Percentiles rank a stretch among this genome's conserved stretches.
Evolutionary conservation across 2,113 vertebrate species (phyloP).

Genomic region (Sebastes schlegelii): DNA sequence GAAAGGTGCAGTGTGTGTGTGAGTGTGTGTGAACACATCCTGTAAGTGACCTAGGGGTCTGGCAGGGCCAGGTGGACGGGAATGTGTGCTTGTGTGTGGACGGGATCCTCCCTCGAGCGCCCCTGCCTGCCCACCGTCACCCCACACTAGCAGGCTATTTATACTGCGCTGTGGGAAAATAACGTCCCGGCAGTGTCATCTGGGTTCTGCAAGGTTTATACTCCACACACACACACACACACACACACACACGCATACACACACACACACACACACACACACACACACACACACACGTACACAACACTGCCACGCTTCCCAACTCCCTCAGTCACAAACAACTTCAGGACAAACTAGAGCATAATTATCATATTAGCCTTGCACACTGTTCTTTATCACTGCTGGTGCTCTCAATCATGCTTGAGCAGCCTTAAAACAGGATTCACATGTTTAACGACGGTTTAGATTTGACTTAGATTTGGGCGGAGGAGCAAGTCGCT

Average conservation of each 20-base stretch:
- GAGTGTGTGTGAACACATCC: slow-evolving; percentile 44
- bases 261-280: slow-evolving; percentile 4
- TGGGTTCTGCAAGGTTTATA: slow-evolving; percentile 66
- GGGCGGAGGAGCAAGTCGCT: not conserved
- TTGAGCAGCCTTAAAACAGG: not conserved
- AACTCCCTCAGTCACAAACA: slow-evolving; percentile 42
- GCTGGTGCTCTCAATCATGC: not conserved
- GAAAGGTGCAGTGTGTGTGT: slow-evolving; percentile 51
- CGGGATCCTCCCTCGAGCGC: slow-evolving; percentile 75
- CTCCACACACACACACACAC: slow-evolving; percentile 35
- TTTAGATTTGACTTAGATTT: not conserved
- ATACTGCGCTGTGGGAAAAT: slow-evolving; percentile 85
- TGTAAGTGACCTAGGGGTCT: slow-evolving; percentile 79
- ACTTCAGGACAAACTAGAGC: slow-evolving; percentile 19
- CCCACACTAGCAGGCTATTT: slow-evolving; percentile 82
- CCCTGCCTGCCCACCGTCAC: slow-evolving; percentile 73
- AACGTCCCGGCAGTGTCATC: slow-evolving; percentile 58
- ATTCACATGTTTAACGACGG: not conserved
- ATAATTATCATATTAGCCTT: not conserved
- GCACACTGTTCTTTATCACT: not conserved
- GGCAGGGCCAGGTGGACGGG: slow-evolving; percentile 81
- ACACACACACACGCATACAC: slow-evolving; percentile 6
- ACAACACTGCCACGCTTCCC: slow-evolving; percentile 31
- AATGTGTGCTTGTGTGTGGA: slow-evolving; percentile 82
- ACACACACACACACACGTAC: not conserved